A percentile compares a stretch with the other conserved stretches of the same genome.
phyloP scores from a whole-genome alignment of 1,140 invertebrate species.

The Drosophila obscura region DNA sequence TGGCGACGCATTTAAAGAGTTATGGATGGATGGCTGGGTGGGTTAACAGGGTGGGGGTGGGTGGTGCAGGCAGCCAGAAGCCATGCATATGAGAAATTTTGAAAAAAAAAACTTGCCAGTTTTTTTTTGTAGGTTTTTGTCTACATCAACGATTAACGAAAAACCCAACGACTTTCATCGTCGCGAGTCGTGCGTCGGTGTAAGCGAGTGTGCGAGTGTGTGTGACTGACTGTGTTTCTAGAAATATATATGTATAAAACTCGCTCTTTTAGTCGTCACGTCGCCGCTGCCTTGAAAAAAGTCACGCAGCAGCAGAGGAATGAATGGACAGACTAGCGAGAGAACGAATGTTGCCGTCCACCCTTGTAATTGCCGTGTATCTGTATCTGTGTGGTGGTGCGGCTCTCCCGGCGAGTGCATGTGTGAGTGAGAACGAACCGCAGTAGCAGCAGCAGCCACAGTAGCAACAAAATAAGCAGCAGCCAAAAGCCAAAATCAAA shows the following conservation, averaged over 20 bases:
- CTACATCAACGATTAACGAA: constrained; percentile 83
- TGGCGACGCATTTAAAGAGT: constrained; percentile 11
- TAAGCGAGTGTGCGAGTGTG: constrained; percentile 44
- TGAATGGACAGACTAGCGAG: constrained; percentile 58
- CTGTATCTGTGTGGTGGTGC: constrained; percentile 22
- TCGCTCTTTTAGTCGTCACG: constrained; percentile 51
- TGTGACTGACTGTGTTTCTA: constrained; percentile 39
- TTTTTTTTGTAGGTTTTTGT: constrained; percentile 69
- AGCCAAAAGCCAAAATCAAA: constrained; percentile 32
- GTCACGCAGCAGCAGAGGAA: constrained; percentile 54
- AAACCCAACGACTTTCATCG: constrained; percentile 80
- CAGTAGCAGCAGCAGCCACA: constrained; percentile 26
- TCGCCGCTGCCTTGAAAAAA: constrained; percentile 62
- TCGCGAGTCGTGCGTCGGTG: constrained; percentile 65
- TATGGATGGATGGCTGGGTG: too few relatives aligned
- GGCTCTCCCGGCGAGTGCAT: constrained; percentile 28
- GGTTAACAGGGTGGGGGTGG: neutral
- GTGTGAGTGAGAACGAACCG: constrained; percentile 36
- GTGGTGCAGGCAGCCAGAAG: neutral
- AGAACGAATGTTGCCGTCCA: constrained; percentile 51
- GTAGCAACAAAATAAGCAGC: constrained; percentile 71
- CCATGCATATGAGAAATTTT: constrained; percentile 27
- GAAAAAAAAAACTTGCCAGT: constrained; percentile 57
- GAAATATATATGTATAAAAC: constrained; percentile 9
- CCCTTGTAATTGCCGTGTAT: constrained; percentile 71